Evolutionary conservation across 2,113 vertebrate genomes (phyloP).

Genomic region (Gopherus evgoodei): DNA sequence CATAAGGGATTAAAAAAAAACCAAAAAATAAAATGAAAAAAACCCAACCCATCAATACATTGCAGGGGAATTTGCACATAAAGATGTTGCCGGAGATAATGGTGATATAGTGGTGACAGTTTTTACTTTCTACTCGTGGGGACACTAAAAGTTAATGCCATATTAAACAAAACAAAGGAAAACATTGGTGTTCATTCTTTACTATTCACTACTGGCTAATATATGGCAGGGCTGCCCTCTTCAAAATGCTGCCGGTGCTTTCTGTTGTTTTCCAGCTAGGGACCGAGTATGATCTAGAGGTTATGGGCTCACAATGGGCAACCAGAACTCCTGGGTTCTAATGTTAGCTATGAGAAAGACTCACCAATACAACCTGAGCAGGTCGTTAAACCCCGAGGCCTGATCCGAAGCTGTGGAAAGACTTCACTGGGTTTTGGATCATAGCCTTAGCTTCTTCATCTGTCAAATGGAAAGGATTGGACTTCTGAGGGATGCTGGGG

Average conservation of each 20-base stretch:
- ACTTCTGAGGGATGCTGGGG: not conserved
- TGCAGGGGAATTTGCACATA: not conserved
- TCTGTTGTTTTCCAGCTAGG: not conserved
- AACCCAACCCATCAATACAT: not conserved
- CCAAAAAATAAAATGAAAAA: not conserved
- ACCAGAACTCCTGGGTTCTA: not conserved
- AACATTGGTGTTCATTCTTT: not conserved
- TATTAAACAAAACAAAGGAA: conserved; percentile 20
- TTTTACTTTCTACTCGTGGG: not conserved
- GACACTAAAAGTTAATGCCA: not conserved
- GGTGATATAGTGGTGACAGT: not conserved
- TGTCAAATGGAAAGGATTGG: not conserved
- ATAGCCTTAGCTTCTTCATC: conserved; percentile 26
- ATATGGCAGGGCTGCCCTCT: not conserved
- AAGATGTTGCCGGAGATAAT: not conserved
- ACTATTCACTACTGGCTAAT: conserved; percentile 29
- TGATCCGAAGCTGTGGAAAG: conserved; percentile 44
- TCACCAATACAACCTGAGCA: conserved; percentile 55
- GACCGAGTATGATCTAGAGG: conserved; percentile 15
- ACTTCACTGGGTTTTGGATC: conserved; percentile 30
- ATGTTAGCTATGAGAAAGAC: conserved; percentile 59
- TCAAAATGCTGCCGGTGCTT: conserved; percentile 22
- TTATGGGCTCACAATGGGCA: fast-evolving
- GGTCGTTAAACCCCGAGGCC: conserved; percentile 63
- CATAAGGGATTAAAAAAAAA: not conserved